A percentile compares a stretch with the other conserved stretches of the same genome.
phyloP scores from a whole-genome alignment of 2,888 invertebrate genomes.

The Xanthia togata region DNA sequence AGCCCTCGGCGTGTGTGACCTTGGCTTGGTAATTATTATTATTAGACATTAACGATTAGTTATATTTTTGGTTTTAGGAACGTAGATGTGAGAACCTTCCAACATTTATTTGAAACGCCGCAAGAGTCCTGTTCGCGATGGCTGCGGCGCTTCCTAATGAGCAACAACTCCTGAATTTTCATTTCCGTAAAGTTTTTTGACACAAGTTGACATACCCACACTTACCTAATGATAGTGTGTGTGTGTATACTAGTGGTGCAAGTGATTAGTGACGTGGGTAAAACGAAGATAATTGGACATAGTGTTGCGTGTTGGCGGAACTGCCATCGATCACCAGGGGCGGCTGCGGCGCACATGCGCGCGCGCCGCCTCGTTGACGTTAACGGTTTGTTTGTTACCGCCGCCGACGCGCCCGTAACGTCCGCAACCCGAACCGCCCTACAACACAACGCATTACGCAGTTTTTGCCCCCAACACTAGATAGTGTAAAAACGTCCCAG shows the following conservation, averaged over 20 bases:
- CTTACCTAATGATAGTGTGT: conserved; percentile 15
- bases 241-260: conserved; percentile 13
- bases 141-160: conserved; percentile 6
- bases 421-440: conserved; percentile 44
- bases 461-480: conserved; percentile 67
- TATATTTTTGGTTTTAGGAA: background rate
- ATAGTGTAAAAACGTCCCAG: conserved; percentile 52
- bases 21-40: too few relatives aligned
- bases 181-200: conserved; percentile 38
- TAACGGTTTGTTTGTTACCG: conserved; percentile 78
- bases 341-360: conserved; percentile 63
- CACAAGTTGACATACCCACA: background rate
- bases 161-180: conserved; percentile 14
- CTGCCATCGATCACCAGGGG: conserved; percentile 62
- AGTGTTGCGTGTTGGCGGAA: conserved; percentile 65
- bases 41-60: too few relatives aligned
- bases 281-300: conserved; percentile 60
- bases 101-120: background rate
- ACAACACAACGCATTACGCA: conserved; percentile 57
- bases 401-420: conserved; percentile 13
- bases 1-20: too few relatives aligned
- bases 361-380: conserved; percentile 66
- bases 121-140: background rate
- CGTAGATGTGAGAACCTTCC: too few relatives aligned
- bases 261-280: conserved; percentile 46